Percentiles rank a stretch among this genome's conserved stretches.
phyloP scores from a whole-genome alignment of 35 echinoderm and acorn worm species.

The Diadema setosum region DNA sequence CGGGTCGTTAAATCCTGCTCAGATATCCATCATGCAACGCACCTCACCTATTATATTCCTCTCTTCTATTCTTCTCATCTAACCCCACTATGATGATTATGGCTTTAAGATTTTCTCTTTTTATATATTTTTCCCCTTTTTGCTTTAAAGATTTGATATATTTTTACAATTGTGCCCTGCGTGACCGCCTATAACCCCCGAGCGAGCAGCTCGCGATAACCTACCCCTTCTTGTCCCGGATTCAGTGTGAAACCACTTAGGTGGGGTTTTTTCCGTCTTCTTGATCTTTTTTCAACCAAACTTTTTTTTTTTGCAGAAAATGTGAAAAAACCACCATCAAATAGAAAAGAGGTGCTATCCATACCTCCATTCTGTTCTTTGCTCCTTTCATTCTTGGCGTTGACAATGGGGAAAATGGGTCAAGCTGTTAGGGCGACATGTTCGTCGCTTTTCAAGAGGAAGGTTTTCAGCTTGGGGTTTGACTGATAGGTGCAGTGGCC shows the following conservation, averaged over 20 bases:
- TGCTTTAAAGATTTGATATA: too few species aligned
- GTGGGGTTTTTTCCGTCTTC: too few species aligned
- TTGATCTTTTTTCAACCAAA: neutral
- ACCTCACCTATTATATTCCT: neutral
- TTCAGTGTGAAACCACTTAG: conserved; percentile 11
- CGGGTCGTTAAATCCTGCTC: neutral
- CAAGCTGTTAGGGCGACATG: conserved; percentile 2
- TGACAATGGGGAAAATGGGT: neutral
- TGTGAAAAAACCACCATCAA: neutral
- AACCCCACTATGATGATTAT: neutral
- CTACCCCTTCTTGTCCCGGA: neutral
- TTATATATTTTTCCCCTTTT: neutral
- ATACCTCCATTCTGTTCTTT: too few species aligned
- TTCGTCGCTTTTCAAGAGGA: neutral
- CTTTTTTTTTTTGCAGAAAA: neutral
- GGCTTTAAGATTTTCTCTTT: neutral
- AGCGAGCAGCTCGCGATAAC: neutral
- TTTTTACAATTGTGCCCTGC: neutral
- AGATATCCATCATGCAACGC: neutral
- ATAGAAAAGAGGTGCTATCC: too few species aligned
- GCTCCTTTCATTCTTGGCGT: neutral
- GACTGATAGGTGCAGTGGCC: too few species aligned
- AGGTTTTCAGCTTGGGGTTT: too few species aligned
- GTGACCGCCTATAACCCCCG: conserved; percentile 9
- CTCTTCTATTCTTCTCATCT: neutral